Base-by-base conservation (phyloP, 2,113 vertebrate genomes). In the Lagopus leucura region DNA sequence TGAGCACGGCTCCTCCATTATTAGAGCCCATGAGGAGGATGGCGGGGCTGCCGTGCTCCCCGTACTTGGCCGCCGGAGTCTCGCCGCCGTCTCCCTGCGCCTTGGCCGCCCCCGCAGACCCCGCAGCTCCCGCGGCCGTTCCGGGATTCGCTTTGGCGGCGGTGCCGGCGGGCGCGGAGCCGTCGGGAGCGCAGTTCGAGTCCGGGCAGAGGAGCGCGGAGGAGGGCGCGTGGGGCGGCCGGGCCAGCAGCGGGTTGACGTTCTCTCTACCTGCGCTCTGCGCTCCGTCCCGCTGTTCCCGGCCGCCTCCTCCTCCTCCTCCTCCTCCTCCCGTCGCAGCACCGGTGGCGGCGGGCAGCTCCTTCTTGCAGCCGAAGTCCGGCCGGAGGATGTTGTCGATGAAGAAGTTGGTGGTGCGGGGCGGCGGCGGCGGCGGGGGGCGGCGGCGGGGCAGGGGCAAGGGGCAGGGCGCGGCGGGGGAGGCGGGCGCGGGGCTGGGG, bases 311-410 rank as follows among this genome's bases (percentile, higher is more conserved):
- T 52, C 50, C 50, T 52, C 50, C 50, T 52, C 50, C 50, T 52
- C 50, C 50, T 52, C 50, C 50, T 96, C 50, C 50, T 52, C 50
- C 50, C 94, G 88, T 95, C 73, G 74, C 88, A 43, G 94, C 82
- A 45, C 96, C 91, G 84, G 95, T 92, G 43, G 82, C 90, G 71
- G 94, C 92, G 42, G 95, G 96, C 85, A 57, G 93, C 96, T 99
- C 99, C 95, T 98, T 98, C 89, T 98, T 98, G 98, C 98, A 99
- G 97, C 99, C 99, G 97, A 99, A 99, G 97, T 99, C 99, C 91
- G 99, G 99, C 94, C 99, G 98, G 63, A 99, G 97, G 95, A 99
- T 99, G 97, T 99, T 99, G 97, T 99, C 99, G 92, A 99, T 99
- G 97, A 99, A 99, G 96, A 99, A 99, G 99, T 99, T 99, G 89